Conservation (phyloP, 2,797 vertebrate genomes). For the Stomatorhinus walkeri region DNA sequence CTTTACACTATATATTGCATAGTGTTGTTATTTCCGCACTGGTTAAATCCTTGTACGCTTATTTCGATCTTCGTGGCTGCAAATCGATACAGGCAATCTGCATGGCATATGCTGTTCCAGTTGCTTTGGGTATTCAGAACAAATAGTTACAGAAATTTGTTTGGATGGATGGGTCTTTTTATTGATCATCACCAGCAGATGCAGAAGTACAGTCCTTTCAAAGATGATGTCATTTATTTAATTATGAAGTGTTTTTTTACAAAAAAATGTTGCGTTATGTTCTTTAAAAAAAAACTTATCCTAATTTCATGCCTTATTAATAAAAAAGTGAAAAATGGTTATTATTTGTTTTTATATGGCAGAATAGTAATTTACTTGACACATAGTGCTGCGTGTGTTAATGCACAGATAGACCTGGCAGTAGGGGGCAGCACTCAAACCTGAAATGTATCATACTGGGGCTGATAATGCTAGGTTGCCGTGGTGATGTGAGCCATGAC, state of each 20-base stretch:
- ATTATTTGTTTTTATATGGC: not conserved
- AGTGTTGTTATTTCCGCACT: not conserved
- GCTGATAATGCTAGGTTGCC: slow-evolving; percentile 48
- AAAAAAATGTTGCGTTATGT: not conserved
- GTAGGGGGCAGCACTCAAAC: slow-evolving; percentile 52
- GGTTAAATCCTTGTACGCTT: not conserved
- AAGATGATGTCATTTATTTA: not conserved
- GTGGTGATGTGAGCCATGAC: slow-evolving; percentile 51
- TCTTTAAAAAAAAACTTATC: not conserved
- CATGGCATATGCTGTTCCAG: not conserved
- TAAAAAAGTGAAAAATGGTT: not conserved
- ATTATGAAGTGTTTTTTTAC: not conserved
- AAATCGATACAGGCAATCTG: not conserved
- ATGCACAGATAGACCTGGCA: slow-evolving; percentile 33
- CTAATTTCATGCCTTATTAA: not conserved
- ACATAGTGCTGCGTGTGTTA: not conserved
- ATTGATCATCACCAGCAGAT: not conserved
- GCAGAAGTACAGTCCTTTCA: not conserved
- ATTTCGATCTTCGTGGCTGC: not conserved
- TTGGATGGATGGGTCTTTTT: not conserved
- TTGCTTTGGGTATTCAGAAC: not conserved
- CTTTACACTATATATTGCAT: not conserved
- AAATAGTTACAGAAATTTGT: not conserved
- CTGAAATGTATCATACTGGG: not conserved
- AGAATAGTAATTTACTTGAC: not conserved